Percentiles rank a stretch among this genome's conserved stretches.
phyloP scores from a whole-genome alignment of 2,113 vertebrate genomes.

The Ondatra zibethicus region DNA sequence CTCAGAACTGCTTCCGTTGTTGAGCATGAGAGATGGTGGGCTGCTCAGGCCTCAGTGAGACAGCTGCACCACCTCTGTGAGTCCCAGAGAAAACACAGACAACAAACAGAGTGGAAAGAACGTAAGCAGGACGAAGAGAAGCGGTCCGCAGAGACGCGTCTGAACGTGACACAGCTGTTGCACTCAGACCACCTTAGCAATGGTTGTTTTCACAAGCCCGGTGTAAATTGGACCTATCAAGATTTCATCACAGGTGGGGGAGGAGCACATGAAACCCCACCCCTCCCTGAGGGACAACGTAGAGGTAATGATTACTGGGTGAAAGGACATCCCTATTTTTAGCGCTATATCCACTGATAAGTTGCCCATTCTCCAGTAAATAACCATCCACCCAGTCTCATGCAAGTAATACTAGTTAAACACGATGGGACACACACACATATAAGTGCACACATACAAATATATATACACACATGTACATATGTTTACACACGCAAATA shows the following conservation, averaged over 20 bases:
- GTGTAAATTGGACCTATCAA: background rate
- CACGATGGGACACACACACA: background rate
- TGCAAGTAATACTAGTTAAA: background rate
- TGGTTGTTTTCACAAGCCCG: background rate
- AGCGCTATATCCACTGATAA: background rate
- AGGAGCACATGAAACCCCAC: background rate
- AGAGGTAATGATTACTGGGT: background rate
- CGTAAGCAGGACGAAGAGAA: background rate
- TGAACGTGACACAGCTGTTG: background rate
- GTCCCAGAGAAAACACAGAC: background rate
- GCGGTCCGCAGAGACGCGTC: background rate
- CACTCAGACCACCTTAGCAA: background rate
- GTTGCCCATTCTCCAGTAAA: background rate
- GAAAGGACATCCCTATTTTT: background rate
- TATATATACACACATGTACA: background rate
- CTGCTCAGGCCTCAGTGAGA: background rate
- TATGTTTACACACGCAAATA: background rate
- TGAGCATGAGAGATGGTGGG: background rate
- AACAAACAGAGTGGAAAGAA: background rate
- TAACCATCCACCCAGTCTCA: background rate
- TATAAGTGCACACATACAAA: fast-evolving
- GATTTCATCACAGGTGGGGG: background rate
- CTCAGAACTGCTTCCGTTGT: background rate
- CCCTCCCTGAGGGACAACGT: background rate
- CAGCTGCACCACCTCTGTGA: background rate